Evolutionary conservation across 2,113 vertebrate genomes (phyloP), one percentile per base, ranked within the genome.

Genomic region (Glareola pratincola): DNA sequence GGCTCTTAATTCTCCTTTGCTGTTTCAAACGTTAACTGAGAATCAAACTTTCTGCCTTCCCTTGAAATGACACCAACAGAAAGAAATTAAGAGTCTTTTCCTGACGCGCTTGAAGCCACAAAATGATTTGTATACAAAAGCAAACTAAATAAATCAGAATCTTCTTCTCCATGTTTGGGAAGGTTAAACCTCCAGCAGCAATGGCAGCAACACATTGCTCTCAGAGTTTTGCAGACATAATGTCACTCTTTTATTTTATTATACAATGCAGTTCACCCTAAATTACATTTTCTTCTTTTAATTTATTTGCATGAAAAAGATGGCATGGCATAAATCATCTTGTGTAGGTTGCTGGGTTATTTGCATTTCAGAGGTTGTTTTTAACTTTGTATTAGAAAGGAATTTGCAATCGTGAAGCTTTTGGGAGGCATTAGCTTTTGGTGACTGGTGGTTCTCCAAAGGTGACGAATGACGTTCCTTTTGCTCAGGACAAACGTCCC

Each of bases 281-380:
- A 88, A 85, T 94, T 96, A 68, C 69, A 71, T 96, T 96, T 95
- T 74, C 80, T 89, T 94, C 39, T 95, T 91, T 96, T 95, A 96
- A 97, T 96, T 97, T 94, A 95, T 96, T 94, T 97, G 63, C 76
- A 67, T 88, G 85, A 84, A 90, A 79, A 95, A 74, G 74, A 34
- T 89, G 92, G 27, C 67, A 51, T 23, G 94, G 85, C 79, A 95
- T 95, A 96, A 96, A 96, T 96, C 92, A 96, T 96, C 59, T 63
- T 8, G 50, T 62, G 85, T 81, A 89, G 82, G 80, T 22, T 41
- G 90, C 51, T 93, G 87, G 87, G 85, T 54, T 93, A 88, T 96
- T 98, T 95, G 96, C 96, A 97, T 93, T 94, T 94, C 94, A 96
- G 94, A 97, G 83, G 80, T 62, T 95, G 86, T 91, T 97, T 97